Base-by-base conservation (phyloP, 2,797 vertebrate genomes). In the Cynopterus sphinx region DNA sequence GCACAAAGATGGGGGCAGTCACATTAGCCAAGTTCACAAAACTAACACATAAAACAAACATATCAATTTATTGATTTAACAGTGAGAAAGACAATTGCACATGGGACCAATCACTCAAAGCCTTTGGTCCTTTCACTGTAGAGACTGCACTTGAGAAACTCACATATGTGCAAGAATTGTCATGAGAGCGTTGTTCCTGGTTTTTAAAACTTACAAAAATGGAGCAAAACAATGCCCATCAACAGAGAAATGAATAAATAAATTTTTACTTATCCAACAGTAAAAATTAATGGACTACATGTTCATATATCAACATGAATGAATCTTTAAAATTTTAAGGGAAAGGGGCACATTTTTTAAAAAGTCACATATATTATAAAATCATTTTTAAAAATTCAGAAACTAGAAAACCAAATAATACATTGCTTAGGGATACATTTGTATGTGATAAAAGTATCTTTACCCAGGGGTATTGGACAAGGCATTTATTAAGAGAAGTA, bases 381-480 rank as follows among this genome's bases (percentile, higher is more conserved):
- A 73, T 41, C 5, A 51, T 28, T 71, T 94, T 79, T 90, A 8
- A 83, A 91, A 91, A 82, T 71, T 90, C 41, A 91, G 51, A 87
- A 79, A 75, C 36, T 19, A 31, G 2, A 65, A 84, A 91, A 91
- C 3, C 28, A 17, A 81, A 41, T 28, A 41, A 61, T 22, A 33
- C 2, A 26, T 22, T 79, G 11, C 12, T 70, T 77, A 81, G 19
- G 26, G 49, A 31, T 43, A 33, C 13, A 51, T 68, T 57, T 75
- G 3, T 11, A 33, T 57, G 9, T 28, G 53, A 41, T 28, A 73
- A 78, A 88, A 79, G 78, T 75, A 22, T 53, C 41, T 77, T 12
- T 81, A 0, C 7, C 31, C 61, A 41, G 15, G 8, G 36, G 31
- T 17, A 10, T 21, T 83, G 28, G 36, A 59, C 11, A 43, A 24